Evolutionary conservation across 2,113 vertebrate genomes (phyloP), one percentile per base, ranked within the genome.

Genomic region (Tenrec ecaudatus): DNA sequence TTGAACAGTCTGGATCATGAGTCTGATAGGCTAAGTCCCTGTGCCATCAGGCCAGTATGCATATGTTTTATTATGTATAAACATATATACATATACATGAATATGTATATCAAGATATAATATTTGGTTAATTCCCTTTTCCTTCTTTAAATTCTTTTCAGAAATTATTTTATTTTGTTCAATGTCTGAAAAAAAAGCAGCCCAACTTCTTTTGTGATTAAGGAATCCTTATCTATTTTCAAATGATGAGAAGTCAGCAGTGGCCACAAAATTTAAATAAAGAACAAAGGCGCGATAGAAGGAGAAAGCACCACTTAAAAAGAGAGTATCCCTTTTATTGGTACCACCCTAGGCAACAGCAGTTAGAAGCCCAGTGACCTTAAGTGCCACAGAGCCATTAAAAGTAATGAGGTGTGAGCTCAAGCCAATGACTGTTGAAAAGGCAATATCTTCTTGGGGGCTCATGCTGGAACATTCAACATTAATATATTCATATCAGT

Each of bases 401-500:
- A 97, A 97, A 94, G 82, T 97, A 97, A 98, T 95, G 96, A 96
- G 84, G 95, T 97, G 88, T 95, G 95, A 96, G 96, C 79, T 95
- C 85, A 92, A 97, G 85, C 91, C 94, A 95, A 77, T 96, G 97
- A 97, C 64, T 94, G 95, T 97, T 96, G 95, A 89, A 95, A 96
- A 97, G 92, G 81, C 81, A 95, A 10, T 93, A 96, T 81, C 91
- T 98, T 96, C 94, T 96, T 89, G 47, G 88, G 64, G 89, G 73
- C 88, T 97, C 23, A 84, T 31, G 81, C 89, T 97, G 94, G 92
- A 97, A 94, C 92, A 95, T 95, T 60, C 86, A 95, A 85, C 76
- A 88, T 97, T 97, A 97, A 96, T 97, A 89, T 96, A 96, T 98
- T 96, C 94, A 92, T 88, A 97, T 95, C 96, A 97, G 95, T 88